These are phyloP conservation scores for Saxidomus purpurata DNA, from an alignment of 1,140 invertebrate genomes.

Conservation along the genomic window DNA sequence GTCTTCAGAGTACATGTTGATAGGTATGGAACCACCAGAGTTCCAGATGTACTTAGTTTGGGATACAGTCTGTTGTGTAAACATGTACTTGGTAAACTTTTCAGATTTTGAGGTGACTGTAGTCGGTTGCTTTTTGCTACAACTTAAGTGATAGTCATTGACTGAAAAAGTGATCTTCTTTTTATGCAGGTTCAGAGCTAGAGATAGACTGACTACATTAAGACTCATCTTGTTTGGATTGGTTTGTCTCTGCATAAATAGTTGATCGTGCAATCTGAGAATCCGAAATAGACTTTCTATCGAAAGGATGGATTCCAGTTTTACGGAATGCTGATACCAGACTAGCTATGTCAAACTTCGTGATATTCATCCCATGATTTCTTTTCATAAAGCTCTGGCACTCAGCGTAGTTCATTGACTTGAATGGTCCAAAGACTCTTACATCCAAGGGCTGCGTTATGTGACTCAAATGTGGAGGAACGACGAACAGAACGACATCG, in stretches of 20 bases:
- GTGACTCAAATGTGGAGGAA: conserved; percentile 63
- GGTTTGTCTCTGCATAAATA: not conserved
- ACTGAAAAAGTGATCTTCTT: not conserved
- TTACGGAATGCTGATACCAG: conserved; percentile 51
- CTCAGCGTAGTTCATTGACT: conserved; percentile 6
- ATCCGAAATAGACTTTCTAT: not conserved
- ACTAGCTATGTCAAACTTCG: conserved; percentile 20
- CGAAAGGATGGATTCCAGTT: too few species aligned
- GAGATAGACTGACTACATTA: too few species aligned
- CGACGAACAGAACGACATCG: too few species aligned
- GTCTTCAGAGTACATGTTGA: not conserved
- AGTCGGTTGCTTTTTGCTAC: conserved; percentile 24
- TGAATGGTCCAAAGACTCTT: conserved; percentile 45
- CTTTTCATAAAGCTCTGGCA: conserved; percentile 14
- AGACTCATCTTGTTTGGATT: not conserved
- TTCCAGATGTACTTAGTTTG: not conserved
- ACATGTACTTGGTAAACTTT: too few species aligned
- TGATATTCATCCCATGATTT: conserved; percentile 15
- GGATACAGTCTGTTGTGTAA: too few species aligned
- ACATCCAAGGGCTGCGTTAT: conserved; percentile 50
- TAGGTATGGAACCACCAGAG: not conserved
- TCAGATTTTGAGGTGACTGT: too few species aligned
- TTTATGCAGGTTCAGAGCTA: not conserved
- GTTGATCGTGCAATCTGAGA: conserved; percentile 44
- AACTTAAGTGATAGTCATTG: not conserved